A percentile compares a stretch with the other conserved stretches of the same genome.
Evolutionary conservation across 2,888 invertebrate species (phyloP).

Genomic region (Axea sp.): DNA sequence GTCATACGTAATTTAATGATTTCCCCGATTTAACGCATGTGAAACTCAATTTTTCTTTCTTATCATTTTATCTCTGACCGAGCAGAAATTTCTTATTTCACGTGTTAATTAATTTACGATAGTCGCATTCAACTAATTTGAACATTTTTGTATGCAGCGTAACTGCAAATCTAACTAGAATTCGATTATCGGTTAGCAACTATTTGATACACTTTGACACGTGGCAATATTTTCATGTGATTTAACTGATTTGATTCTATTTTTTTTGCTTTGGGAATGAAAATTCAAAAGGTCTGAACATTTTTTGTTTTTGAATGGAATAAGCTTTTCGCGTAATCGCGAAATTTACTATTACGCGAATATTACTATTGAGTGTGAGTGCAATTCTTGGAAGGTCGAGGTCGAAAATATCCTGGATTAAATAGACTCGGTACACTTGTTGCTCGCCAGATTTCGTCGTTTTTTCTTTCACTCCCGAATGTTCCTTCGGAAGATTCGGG

Average conservation of each 20-base stretch:
- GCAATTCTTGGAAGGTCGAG: conserved; percentile 61
- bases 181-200: not conserved
- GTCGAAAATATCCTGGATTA: conserved; percentile 68
- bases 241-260: conserved; percentile 33
- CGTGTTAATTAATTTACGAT: no score
- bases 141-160: no score
- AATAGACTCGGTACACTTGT: conserved; percentile 68
- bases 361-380: conserved; percentile 58
- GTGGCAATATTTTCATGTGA: no score
- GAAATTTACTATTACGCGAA: conserved; percentile 59
- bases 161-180: not conserved
- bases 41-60: no score
- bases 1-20: no score
- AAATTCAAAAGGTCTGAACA: conserved; percentile 33
- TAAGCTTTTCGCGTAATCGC: conserved; percentile 53
- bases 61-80: no score
- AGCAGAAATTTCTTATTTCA: no score
- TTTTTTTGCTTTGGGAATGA: conserved; percentile 8
- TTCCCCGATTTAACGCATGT: no score
- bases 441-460: conserved; percentile 61
- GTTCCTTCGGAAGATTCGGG: conserved; percentile 23
- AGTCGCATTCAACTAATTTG: no score
- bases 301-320: conserved; percentile 45
- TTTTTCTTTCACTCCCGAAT: conserved; percentile 42
- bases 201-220: not conserved